phyloP scores from a whole-genome alignment of 2,113 vertebrate species.

The Cranoglanis bouderius region DNA sequence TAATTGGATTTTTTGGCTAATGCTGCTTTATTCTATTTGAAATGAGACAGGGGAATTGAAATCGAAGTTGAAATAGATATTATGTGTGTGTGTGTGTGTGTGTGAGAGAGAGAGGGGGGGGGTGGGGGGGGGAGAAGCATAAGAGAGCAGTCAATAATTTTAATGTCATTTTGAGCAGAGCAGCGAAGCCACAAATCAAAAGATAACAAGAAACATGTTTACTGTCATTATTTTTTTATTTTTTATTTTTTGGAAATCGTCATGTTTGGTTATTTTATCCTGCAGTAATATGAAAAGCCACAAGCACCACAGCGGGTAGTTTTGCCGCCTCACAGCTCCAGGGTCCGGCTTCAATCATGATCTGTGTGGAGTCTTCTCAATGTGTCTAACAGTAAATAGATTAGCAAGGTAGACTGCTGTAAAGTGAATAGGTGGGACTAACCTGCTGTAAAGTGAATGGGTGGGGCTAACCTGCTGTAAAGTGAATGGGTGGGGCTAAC shows the following conservation, averaged over 20 bases:
- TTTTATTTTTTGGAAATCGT: no score
- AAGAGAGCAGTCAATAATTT: constrained; percentile 18
- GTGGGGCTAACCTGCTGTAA: no score
- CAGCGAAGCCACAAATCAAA: constrained; percentile 44
- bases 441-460: no score
- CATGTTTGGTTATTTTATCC: background rate
- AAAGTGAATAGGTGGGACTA: no score
- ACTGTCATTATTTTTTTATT: constrained; percentile 13
- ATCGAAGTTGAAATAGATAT: constrained; percentile 29
- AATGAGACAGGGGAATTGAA: constrained; percentile 30
- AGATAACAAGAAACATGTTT: constrained; percentile 35
- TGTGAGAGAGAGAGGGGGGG: background rate
- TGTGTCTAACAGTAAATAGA: no score
- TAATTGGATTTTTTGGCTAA: constrained; percentile 41
- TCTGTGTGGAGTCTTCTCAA: background rate
- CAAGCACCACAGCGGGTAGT: no score
- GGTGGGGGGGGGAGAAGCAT: background rate
- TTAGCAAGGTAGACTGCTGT: no score
- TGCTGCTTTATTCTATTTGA: constrained; percentile 48
- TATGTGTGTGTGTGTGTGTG: background rate
- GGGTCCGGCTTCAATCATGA: no score
- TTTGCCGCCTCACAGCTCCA: no score
- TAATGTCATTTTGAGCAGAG: constrained; percentile 36
- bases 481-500: no score
- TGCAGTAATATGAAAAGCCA: background rate